A percentile compares a stretch with the other conserved stretches of the same genome.
phyloP scores from a whole-genome alignment of 2,888 invertebrate genomes.

The Cosmorhoe ocellata region DNA sequence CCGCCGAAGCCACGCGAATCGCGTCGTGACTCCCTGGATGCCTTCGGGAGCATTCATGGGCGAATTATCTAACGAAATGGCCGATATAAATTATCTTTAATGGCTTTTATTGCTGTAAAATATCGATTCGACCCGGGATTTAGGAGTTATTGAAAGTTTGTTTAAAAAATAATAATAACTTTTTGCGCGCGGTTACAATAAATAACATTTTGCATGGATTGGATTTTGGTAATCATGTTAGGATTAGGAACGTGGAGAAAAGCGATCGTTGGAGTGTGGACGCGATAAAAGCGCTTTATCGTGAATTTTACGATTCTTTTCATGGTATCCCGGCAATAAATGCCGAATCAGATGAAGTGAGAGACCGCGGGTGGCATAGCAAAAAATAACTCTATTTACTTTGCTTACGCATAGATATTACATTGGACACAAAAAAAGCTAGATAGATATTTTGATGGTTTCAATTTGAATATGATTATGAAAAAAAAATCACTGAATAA shows the following conservation, averaged over 20 bases:
- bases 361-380: conserved; percentile 59
- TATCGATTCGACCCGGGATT: conserved; percentile 56
- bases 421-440: conserved; percentile 33
- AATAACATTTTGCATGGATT: conserved; percentile 25
- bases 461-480: conserved; percentile 27
- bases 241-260: conserved; percentile 61
- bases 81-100: conserved; percentile 69
- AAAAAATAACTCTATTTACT: conserved; percentile 65
- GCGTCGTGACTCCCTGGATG: conserved; percentile 65
- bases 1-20: conserved; percentile 46
- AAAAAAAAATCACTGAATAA: background rate
- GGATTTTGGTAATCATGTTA: conserved; percentile 43
- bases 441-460: conserved; percentile 23
- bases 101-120: conserved; percentile 66
- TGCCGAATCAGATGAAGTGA: conserved; percentile 70
- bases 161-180: conserved; percentile 28
- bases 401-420: conserved; percentile 49
- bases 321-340: conserved; percentile 71
- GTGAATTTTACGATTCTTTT: conserved; percentile 69
- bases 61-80: conserved; percentile 70
- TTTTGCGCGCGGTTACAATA: conserved; percentile 2
- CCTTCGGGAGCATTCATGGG: conserved; percentile 69
- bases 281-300: conserved; percentile 66
- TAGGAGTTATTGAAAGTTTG: conserved; percentile 46
- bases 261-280: conserved; percentile 61